phyloP scores from a whole-genome alignment of 2,888 invertebrate species.

The Diarsia mendica region DNA sequence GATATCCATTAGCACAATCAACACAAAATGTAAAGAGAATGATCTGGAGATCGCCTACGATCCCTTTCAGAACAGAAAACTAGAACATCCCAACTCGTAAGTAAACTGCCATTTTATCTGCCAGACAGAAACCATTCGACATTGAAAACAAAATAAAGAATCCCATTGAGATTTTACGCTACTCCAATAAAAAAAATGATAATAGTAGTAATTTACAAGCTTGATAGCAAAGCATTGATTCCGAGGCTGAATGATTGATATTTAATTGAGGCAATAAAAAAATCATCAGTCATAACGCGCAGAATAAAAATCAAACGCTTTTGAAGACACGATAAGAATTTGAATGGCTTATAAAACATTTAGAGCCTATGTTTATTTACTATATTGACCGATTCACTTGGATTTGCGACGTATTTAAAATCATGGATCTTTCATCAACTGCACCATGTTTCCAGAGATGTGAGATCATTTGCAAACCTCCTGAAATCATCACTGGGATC shows the following conservation, averaged over 20 bases:
- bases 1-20: slow-evolving; percentile 85
- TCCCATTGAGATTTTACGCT: slow-evolving; percentile 28
- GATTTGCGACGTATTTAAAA: neutral
- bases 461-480: slow-evolving; percentile 96
- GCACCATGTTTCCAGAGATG: slow-evolving; percentile 91
- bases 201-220: slow-evolving; percentile 24
- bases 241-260: slow-evolving; percentile 34
- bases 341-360: slow-evolving; percentile 15
- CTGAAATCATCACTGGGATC: slow-evolving; percentile 98
- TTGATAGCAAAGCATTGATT: slow-evolving; percentile 44
- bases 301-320: slow-evolving; percentile 29
- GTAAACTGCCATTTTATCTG: slow-evolving; percentile 65
- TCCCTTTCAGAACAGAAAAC: slow-evolving; percentile 85
- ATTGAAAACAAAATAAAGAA: slow-evolving; percentile 32
- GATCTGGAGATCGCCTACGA: slow-evolving; percentile 82
- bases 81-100: slow-evolving; percentile 89
- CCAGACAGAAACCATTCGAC: slow-evolving; percentile 14
- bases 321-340: slow-evolving; percentile 21
- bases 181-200: slow-evolving; percentile 10
- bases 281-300: slow-evolving; percentile 29
- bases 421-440: neutral
- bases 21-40: slow-evolving; percentile 84
- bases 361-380: slow-evolving; percentile 16
- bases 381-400: neutral
- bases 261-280: slow-evolving; percentile 38